Conservation (phyloP, 2,888 invertebrate species). For the Chrysolina americana region DNA sequence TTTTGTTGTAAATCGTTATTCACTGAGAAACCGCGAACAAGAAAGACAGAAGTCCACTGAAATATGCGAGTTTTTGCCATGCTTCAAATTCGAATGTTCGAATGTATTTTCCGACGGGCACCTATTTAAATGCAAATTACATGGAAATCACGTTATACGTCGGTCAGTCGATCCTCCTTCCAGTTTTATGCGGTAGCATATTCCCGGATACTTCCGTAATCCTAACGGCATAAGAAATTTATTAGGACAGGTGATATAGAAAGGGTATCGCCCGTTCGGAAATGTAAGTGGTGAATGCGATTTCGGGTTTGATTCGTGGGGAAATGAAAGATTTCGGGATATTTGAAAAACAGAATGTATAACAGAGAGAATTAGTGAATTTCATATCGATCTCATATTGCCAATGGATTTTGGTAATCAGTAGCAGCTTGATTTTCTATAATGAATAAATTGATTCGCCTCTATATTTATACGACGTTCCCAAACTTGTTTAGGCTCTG, state of each 20-base stretch:
- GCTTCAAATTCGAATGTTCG: neutral
- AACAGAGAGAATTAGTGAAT: neutral
- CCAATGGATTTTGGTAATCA: neutral
- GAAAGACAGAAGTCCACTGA: neutral
- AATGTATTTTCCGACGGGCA: slow-evolving; percentile 18
- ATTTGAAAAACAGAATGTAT: neutral
- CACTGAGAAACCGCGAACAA: neutral
- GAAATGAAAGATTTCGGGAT: neutral
- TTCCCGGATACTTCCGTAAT: slow-evolving; percentile 1
- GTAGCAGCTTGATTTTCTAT: too few species aligned
- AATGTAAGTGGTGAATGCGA: neutral
- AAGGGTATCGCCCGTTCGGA: neutral
- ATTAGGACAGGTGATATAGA: slow-evolving; percentile 5
- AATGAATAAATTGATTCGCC: too few species aligned
- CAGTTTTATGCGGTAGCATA: slow-evolving; percentile 3
- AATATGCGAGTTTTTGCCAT: neutral
- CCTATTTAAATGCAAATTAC: slow-evolving; percentile 1
- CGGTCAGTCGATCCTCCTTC: slow-evolving; percentile 3
- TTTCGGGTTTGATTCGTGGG: neutral
- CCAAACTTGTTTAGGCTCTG: too few species aligned
- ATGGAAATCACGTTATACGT: slow-evolving; percentile 4
- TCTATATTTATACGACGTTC: too few species aligned
- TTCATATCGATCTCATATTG: neutral
- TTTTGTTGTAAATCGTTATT: neutral
- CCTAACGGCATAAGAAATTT: slow-evolving; percentile 8